These are phyloP conservation scores for Neosalanx taihuensis DNA, from an alignment of 2,797 vertebrate genomes.

Conservation along the genomic window DNA sequence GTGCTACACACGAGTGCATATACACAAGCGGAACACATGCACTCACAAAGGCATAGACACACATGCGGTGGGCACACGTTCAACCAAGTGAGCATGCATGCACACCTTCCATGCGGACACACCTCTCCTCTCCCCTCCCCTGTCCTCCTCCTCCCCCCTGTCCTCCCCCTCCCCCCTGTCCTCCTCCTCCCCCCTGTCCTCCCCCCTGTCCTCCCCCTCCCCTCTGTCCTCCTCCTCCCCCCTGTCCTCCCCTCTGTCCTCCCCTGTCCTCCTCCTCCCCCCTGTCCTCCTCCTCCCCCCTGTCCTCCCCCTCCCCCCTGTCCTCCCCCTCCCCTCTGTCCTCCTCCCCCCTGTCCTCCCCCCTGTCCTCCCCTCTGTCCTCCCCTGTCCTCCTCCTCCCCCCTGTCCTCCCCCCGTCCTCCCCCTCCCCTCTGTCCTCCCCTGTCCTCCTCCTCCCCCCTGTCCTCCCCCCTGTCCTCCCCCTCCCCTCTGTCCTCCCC, in stretches of 20 bases:
- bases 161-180: neutral
- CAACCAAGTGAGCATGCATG: too few species aligned
- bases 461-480: neutral
- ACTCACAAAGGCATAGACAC: neutral
- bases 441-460: neutral
- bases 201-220: neutral
- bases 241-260: neutral
- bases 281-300: neutral
- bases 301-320: too few species aligned
- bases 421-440: too few species aligned
- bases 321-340: neutral
- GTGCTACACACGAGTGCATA: neutral
- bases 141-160: too few species aligned
- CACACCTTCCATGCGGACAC: neutral
- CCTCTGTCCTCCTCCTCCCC: too few species aligned
- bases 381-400: neutral
- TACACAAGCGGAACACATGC: neutral
- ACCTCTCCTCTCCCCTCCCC: neutral
- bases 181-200: neutral
- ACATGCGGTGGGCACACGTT: neutral
- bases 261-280: too few species aligned
- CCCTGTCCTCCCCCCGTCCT: too few species aligned
- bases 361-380: neutral
- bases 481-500: too few species aligned
- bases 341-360: neutral